A percentile compares a stretch with the other conserved stretches of the same genome.
Conservation (phyloP, 2,888 invertebrate species). For the Malthinus flaveolus region DNA sequence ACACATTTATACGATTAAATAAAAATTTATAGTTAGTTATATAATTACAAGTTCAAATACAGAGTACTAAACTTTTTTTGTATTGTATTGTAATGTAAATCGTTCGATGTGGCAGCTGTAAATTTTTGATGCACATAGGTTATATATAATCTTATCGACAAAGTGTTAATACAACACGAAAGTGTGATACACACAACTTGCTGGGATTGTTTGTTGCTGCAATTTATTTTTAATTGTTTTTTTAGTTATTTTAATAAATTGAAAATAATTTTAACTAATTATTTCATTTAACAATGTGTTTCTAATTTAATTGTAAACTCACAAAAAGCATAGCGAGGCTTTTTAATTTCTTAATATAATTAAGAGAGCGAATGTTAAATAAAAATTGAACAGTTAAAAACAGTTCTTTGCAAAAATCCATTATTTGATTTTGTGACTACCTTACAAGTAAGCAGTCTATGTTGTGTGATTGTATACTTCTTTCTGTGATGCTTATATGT, state of each 20-base stretch:
- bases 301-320: no score
- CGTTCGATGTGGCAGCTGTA: background rate
- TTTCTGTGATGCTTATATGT: no score
- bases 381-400: no score
- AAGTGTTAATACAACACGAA: conserved; percentile 1
- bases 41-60: conserved; percentile 2
- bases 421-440: no score
- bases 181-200: conserved; percentile 2
- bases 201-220: conserved; percentile 2
- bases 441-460: no score
- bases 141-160: background rate
- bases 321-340: no score
- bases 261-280: conserved; percentile 3
- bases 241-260: background rate
- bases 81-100: conserved; percentile 1
- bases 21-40: background rate
- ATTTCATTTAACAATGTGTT: background rate
- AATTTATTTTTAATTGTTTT: conserved; percentile 7
- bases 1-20: background rate
- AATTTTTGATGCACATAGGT: background rate
- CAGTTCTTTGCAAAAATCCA: no score
- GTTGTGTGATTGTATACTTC: no score
- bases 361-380: no score
- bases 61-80: background rate
- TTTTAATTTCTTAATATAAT: no score